Evolutionary conservation across 2,888 invertebrate genomes (phyloP), one percentile per base, ranked within the genome.

Genomic region (Auanema sp.): DNA sequence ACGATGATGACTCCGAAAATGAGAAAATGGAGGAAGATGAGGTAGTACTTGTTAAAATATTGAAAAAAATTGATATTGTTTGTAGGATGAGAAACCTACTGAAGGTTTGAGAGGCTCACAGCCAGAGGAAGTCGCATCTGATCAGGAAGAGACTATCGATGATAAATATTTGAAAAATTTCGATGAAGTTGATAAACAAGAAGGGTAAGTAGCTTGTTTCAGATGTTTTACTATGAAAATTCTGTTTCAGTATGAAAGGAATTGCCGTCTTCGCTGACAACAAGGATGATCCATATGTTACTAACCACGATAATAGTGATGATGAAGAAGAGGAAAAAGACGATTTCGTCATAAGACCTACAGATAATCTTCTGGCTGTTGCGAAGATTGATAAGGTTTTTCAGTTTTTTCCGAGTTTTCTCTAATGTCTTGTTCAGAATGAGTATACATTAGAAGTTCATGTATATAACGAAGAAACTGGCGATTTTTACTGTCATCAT

Each of bases 381-480:
- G 94, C 91, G 14, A 91, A 92, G 81, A 88, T 90, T 54, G 86
- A 96, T 72, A 94, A 95, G 88, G 90, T 95, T 33, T 40, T 16
- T 18, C n/a, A 8, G 25, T 33, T 42, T 43, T 18, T 41, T 43
- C 44, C 12, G 16, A 5, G 5, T 58, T 23, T 25, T 50, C 25
- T 14, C 14, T 23, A 51, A 2, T n/a, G 18, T 40, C n/a, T 25
- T 18, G 60, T 69, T 42, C 54, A 79, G 78, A 79, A 77, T 21
- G 79, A 79, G 16, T 74, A 67, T 60, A 68, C 75, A 33, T 56
- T 81, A 50, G 76, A 77, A 41, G 77, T 79, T 43, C 65, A 85
- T 91, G 92, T 96, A 58, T 93, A 91, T 85, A 96, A 97, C 85
- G 91, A 91, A 84, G 89, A 89, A 50, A 92, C 92, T 82, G 91